Percentiles rank a stretch among this genome's conserved stretches.
Conservation (phyloP, 2,113 vertebrate genomes). For the Climacteris rufus region DNA sequence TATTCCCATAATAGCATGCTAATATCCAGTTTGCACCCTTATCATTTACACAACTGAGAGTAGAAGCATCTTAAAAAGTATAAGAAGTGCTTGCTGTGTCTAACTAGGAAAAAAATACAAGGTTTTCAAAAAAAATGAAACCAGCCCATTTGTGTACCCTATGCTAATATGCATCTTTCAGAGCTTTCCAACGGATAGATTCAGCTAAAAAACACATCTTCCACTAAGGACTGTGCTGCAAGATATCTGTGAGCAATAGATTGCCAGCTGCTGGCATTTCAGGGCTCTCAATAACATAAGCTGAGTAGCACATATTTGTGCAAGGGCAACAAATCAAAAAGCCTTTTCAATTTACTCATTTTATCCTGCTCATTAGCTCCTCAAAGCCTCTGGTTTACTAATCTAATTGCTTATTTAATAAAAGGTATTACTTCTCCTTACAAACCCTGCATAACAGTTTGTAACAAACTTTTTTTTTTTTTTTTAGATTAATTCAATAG, state of each 20-base stretch:
- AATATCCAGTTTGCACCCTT: not conserved
- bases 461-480: not conserved
- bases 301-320: not conserved
- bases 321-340: not conserved
- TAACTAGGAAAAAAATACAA: not conserved
- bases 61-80: not conserved
- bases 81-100: not conserved
- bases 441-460: not conserved
- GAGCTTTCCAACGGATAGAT: not conserved
- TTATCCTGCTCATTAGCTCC: not conserved
- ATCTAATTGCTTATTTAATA: not conserved
- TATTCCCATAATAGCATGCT: not conserved
- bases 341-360: not conserved
- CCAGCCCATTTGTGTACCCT: not conserved
- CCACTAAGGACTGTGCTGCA: not conserved
- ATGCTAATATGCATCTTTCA: not conserved
- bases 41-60: not conserved
- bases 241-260: not conserved
- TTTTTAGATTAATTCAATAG: not conserved
- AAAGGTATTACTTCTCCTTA: not conserved
- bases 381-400: not conserved
- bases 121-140: not conserved
- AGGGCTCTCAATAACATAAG: not conserved
- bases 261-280: conserved; percentile 6
- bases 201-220: not conserved